Evolutionary conservation across 2,113 vertebrate genomes (phyloP).

Genomic region (mouse (Mus musculus)): DNA sequence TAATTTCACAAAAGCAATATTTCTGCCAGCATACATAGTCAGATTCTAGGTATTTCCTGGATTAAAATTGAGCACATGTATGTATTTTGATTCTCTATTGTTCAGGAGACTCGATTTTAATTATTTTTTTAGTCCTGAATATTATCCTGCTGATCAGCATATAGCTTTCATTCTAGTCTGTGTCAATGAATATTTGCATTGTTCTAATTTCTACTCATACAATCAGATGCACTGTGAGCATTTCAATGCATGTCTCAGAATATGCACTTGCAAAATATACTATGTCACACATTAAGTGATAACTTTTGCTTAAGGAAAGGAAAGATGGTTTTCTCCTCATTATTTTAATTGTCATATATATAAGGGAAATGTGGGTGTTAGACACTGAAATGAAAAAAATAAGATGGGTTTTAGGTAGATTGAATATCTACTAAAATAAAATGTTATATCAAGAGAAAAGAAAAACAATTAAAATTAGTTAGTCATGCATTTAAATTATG

Average conservation of each 20-base stretch:
- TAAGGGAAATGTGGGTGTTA: neutral
- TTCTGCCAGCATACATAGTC: neutral
- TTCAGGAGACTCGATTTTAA: neutral
- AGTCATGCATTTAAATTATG: neutral
- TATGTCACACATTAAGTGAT: neutral
- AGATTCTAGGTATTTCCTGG: neutral
- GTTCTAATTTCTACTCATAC: neutral
- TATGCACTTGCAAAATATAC: fast-evolving
- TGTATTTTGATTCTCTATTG: neutral
- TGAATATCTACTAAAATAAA: neutral
- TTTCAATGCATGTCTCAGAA: neutral
- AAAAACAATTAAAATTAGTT: neutral
- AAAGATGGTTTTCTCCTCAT: neutral
- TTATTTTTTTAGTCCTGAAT: neutral
- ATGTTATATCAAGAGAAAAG: neutral
- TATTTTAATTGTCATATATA: neutral
- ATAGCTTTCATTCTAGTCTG: neutral
- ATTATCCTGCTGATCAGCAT: neutral
- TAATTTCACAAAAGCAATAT: neutral
- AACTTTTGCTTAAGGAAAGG: neutral
- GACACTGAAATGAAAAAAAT: neutral
- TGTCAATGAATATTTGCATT: neutral
- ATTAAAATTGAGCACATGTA: neutral
- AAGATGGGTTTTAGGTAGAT: no score
- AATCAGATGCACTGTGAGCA: neutral